Evolutionary conservation across 2,113 vertebrate genomes (phyloP), one percentile per base, ranked within the genome.

Genomic region (Labeo rohita): DNA sequence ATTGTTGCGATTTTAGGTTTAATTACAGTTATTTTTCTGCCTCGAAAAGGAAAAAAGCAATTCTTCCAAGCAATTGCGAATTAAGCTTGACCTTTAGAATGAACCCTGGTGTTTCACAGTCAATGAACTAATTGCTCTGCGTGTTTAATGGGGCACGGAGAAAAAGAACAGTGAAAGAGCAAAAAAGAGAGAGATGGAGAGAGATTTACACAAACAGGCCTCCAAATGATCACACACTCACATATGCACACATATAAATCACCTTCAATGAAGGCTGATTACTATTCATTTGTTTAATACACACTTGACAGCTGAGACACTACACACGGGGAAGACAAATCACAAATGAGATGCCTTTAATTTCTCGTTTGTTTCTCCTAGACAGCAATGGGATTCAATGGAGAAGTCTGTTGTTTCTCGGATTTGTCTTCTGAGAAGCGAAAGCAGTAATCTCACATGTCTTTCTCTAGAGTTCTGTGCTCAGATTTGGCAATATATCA

Each of bases 31-130:
- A 77, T 88, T 89, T 87, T 87, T 68, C 59, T n/a, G 72, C 81
- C 70, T 87, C 63, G 49, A 84, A 50, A 66, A 56, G 36, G 68
- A 83, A 86, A 82, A 54, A 80, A 81, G 28, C 45, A 15, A 73
- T 85, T 89, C 54, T 43, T 86, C 10, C 13, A 49, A 80, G 83
- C 84, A 86, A 87, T 87, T 86, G 89, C 73, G 80, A 88, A 75
- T 85, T 15, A 89, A 87, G 39, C 65, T n/a, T 89, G 89, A 89
- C 91, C 88, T 90, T 90, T 89, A 76, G 43, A 86, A 70, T 10
- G n/a, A 82, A 83, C 72, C 75, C 78, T 65, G 77, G 87, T 87
- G 85, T 87, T 88, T 83, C 84, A 77, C 56, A 74, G 66, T 63
- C 87, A 74, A 82, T 83, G 78, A 86, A 83, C 85, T 86, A 86